phyloP scores from a whole-genome alignment of 2,113 vertebrate species.

The Myrmophylax atrothorax region DNA sequence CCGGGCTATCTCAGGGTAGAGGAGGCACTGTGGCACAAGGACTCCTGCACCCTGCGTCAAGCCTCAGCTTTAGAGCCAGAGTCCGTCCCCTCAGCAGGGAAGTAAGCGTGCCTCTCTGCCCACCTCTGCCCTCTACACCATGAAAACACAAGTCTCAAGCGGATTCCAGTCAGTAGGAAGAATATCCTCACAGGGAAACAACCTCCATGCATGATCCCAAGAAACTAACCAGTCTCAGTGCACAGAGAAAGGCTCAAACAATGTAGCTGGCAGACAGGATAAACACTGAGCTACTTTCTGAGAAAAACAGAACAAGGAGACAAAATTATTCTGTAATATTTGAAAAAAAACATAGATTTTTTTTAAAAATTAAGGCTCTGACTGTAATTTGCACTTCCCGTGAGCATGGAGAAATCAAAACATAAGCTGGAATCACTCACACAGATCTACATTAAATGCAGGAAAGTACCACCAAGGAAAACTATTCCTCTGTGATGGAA shows the following conservation, averaged over 20 bases:
- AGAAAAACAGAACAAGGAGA: neutral
- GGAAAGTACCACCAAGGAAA: neutral
- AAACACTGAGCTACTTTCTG: neutral
- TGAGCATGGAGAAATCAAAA: neutral
- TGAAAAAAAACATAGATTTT: neutral
- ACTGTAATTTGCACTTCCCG: neutral
- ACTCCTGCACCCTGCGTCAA: neutral
- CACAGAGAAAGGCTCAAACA: neutral
- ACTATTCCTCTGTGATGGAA: neutral
- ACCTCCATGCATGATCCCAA: neutral
- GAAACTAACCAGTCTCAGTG: neutral
- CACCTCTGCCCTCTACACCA: neutral
- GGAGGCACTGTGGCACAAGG: neutral
- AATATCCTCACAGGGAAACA: neutral
- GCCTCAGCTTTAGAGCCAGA: neutral
- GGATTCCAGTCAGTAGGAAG: neutral
- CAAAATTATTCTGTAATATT: neutral
- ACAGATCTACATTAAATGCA: neutral
- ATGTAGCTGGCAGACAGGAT: neutral
- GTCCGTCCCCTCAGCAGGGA: fast-evolving
- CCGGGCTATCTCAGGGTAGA: neutral
- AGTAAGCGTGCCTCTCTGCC: fast-evolving
- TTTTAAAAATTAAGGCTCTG: neutral
- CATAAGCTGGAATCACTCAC: neutral
- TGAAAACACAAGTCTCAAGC: neutral